phyloP scores from a whole-genome alignment of 2,113 vertebrate genomes.

The Boulengeromyrus knoepffleri region DNA sequence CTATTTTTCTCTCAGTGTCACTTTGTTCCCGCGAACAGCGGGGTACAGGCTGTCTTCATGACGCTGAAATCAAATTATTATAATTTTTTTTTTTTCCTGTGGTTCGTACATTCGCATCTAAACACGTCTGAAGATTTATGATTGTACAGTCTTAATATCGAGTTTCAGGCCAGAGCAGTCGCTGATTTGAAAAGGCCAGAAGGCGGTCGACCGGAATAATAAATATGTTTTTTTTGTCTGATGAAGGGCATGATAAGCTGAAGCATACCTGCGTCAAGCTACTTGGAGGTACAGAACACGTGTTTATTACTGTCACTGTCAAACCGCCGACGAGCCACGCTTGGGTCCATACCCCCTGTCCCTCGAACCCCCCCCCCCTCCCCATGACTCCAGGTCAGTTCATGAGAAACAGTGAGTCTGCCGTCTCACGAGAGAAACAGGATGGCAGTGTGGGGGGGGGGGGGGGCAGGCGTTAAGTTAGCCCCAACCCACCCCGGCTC shows the following conservation, averaged over 20 bases:
- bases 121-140: conserved; percentile 22
- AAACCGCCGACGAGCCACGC: neutral
- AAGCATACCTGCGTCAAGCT: neutral
- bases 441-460: neutral
- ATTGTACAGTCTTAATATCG: conserved; percentile 6
- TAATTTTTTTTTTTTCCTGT: conserved; percentile 12
- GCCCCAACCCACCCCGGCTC: too few species aligned
- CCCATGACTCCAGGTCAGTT: neutral
- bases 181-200: neutral
- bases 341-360: neutral
- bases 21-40: conserved; percentile 21
- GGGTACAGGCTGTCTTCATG: conserved; percentile 26
- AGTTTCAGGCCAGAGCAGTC: conserved; percentile 11
- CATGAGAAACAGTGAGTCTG: neutral
- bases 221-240: neutral
- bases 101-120: conserved; percentile 16
- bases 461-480: neutral
- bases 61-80: conserved; percentile 25
- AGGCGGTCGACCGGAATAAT: neutral
- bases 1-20: conserved; percentile 3
- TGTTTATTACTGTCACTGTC: neutral
- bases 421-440: neutral
- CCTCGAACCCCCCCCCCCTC: neutral
- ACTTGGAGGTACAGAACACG: neutral
- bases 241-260: neutral